A percentile compares a stretch with the other conserved stretches of the same genome.
phyloP scores from a whole-genome alignment of 2,888 invertebrate genomes.

The Limenitis camilla region DNA sequence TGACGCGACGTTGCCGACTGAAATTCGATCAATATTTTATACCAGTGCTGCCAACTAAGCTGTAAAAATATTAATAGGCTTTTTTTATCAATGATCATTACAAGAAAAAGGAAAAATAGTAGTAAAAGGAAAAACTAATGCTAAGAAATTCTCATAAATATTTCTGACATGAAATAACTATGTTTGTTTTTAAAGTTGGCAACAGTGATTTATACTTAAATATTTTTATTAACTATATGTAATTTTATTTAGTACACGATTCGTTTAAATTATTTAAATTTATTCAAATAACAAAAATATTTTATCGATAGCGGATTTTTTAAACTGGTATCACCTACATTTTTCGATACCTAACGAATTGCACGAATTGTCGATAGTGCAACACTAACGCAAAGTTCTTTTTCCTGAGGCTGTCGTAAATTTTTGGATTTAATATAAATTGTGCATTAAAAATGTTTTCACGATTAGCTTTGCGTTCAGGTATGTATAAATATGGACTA shows the following conservation, averaged over 20 bases:
- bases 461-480: constrained; percentile 79
- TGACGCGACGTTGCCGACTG: too few species aligned
- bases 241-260: too few species aligned
- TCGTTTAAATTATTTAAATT: too few species aligned
- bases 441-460: constrained; percentile 76
- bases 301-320: neutral
- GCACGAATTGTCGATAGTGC: constrained; percentile 16
- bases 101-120: too few species aligned
- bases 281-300: neutral
- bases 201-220: too few species aligned
- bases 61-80: too few species aligned
- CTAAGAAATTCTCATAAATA: too few species aligned
- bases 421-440: constrained; percentile 37
- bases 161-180: too few species aligned
- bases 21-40: constrained; percentile 18
- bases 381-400: constrained; percentile 56
- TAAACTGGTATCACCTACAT: neutral
- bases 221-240: too few species aligned
- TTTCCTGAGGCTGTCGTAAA: constrained; percentile 48
- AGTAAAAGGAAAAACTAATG: too few species aligned
- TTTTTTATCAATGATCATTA: too few species aligned
- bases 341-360: neutral
- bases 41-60: constrained; percentile 11
- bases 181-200: too few species aligned
- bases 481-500: constrained; percentile 56